These are phyloP conservation scores for Oncorhynchus clarkii DNA, from an alignment of 2,113 vertebrate genomes.

Conservation along the genomic window DNA sequence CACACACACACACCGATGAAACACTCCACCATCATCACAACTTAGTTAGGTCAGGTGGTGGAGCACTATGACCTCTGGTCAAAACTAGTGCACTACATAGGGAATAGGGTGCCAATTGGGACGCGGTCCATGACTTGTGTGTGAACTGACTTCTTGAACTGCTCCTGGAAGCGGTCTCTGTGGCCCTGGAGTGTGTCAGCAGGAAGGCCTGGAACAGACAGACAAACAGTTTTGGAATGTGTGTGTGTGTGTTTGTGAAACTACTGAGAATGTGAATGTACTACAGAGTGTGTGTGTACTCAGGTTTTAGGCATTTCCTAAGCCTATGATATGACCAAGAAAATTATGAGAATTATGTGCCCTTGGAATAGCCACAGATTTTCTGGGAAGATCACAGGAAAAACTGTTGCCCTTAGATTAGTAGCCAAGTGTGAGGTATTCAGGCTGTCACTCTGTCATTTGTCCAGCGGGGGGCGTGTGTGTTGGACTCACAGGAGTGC, in stretches of 20 bases:
- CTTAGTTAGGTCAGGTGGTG: background rate
- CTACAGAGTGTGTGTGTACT: background rate
- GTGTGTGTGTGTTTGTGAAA: background rate
- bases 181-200: conserved; percentile 96
- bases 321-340: too few relatives aligned
- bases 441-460: background rate
- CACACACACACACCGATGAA: background rate
- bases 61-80: too few relatives aligned
- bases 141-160: conserved; percentile 90
- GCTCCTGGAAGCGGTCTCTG: conserved; percentile 95
- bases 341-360: background rate
- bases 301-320: too few relatives aligned
- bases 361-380: too few relatives aligned
- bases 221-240: background rate
- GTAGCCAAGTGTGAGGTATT: too few relatives aligned
- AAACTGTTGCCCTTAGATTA: too few relatives aligned
- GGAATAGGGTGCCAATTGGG: too few relatives aligned
- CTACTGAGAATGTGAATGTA: background rate
- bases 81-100: too few relatives aligned
- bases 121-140: too few relatives aligned
- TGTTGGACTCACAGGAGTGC: conserved; percentile 89
- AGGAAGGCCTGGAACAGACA: conserved; percentile 83
- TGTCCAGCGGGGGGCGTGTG: conserved; percentile 19
- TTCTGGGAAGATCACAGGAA: too few relatives aligned
- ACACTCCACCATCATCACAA: background rate